Percentiles rank a stretch among this genome's conserved stretches.
Conservation (phyloP, 2,797 vertebrate species). For the Pseudocheirus occidentalis region DNA sequence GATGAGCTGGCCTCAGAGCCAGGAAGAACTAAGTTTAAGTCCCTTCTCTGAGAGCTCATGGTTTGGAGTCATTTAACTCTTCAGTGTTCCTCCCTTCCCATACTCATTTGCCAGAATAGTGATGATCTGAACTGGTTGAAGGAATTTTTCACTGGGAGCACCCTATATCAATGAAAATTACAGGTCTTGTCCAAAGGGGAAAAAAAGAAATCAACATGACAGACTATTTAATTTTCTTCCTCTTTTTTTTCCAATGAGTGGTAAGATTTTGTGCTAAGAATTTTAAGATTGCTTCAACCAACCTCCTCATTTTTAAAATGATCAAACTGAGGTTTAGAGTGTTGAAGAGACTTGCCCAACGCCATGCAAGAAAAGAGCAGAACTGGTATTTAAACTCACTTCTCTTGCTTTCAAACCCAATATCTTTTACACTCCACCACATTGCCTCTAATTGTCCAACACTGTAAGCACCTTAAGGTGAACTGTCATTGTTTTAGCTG, state of each 20-base stretch:
- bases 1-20: background rate
- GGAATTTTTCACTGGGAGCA: background rate
- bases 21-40: background rate
- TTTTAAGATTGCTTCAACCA: background rate
- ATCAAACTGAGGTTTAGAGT: background rate
- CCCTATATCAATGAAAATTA: background rate
- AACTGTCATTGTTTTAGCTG: background rate
- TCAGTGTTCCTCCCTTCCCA: background rate
- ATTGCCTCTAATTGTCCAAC: background rate
- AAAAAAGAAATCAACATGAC: background rate
- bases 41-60: background rate
- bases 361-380: background rate
- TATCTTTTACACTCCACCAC: background rate
- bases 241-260: background rate
- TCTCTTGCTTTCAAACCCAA: background rate
- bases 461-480: background rate
- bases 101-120: background rate
- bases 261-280: background rate
- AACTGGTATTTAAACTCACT: background rate
- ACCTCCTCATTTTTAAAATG: background rate
- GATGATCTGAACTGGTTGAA: background rate
- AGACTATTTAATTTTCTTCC: background rate
- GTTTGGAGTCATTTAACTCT: background rate
- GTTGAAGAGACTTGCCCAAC: background rate
- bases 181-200: background rate